Base-by-base conservation (phyloP, 2,888 invertebrate species). In the Dicyrtomina minuta region DNA sequence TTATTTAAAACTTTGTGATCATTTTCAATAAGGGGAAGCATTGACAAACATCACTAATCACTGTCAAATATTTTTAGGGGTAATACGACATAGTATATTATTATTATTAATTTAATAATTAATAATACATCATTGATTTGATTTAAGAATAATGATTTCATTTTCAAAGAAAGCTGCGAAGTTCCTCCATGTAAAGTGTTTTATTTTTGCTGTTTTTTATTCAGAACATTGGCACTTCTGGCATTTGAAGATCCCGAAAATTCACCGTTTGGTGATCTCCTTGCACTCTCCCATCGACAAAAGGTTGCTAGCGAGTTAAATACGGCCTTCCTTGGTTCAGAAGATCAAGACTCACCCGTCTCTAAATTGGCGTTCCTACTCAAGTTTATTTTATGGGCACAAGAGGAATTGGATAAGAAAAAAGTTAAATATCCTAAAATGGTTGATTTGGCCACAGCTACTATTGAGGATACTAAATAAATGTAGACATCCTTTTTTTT, bases 241-340 rank as follows among this genome's bases (percentile, higher is more conserved):
- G 98, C 98, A 6, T 99, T 99, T 83, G 97, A 98, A 72, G 94
- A 97, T 80, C 97, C 98, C 0, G 89, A 92, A 78, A 89, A 88
- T 68, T 95, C 96, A 75, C 98, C 98, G 0, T 99, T 97, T 83
- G 92, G 94, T 20, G 96, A 98, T 82, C 85, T 99, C 46, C 84
- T 99, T 71, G 90, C 96, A 79, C 91, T 93, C 15, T 91, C 96
- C 13, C 96, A 98, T 80, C 86, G 97, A 79, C 96, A 97, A 83
- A 94, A 94, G 86, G 91, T 97, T 80, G 97, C 97, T 24, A 96
- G 96, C 84, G 96, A 97, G 84, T 86, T 98, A 20, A 98, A 98
- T 83, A 93, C 96, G 60, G 96, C 97, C n/a, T 96, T 98, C 79
- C 84, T 98, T 66, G 92, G 94, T 81, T 91, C 91, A 84, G 96